Evolutionary conservation across 2,888 invertebrate species (phyloP).

Genomic region (Holacanthella duospinosa): DNA sequence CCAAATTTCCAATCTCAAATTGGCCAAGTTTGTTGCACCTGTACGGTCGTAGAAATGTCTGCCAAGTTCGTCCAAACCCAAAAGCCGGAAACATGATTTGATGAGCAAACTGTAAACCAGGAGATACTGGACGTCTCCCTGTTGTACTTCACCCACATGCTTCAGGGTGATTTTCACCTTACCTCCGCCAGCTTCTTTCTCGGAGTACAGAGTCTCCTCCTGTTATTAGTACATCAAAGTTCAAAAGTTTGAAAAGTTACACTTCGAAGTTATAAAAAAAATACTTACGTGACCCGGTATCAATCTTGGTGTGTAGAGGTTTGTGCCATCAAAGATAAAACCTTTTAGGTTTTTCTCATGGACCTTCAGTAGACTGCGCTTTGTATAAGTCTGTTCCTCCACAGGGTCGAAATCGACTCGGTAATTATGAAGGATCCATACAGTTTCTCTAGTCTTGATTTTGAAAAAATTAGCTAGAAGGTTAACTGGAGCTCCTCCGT

Average conservation of each 20-base stretch:
- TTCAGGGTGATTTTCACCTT: slow-evolving; percentile 21
- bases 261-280: not conserved
- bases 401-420: slow-evolving; percentile 62
- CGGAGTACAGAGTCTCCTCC: slow-evolving; percentile 22
- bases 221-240: no score
- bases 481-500: slow-evolving; percentile 45
- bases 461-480: slow-evolving; percentile 60
- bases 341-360: slow-evolving; percentile 51
- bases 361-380: slow-evolving; percentile 51
- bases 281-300: no score
- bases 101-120: slow-evolving; percentile 33
- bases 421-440: slow-evolving; percentile 66
- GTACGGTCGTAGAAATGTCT: slow-evolving; percentile 23
- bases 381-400: slow-evolving; percentile 54
- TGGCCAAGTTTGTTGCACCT: slow-evolving; percentile 46
- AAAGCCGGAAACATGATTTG: slow-evolving; percentile 19
- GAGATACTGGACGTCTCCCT: slow-evolving; percentile 17
- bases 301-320: slow-evolving; percentile 56
- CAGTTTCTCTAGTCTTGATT: slow-evolving; percentile 49
- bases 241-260: not conserved
- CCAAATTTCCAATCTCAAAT: slow-evolving; percentile 62
- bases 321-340: slow-evolving; percentile 61
- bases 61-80: slow-evolving; percentile 30
- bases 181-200: no score
- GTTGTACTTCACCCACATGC: slow-evolving; percentile 24